phyloP scores from a whole-genome alignment of 2,888 invertebrate genomes.

The Drosophila kanekoi region DNA sequence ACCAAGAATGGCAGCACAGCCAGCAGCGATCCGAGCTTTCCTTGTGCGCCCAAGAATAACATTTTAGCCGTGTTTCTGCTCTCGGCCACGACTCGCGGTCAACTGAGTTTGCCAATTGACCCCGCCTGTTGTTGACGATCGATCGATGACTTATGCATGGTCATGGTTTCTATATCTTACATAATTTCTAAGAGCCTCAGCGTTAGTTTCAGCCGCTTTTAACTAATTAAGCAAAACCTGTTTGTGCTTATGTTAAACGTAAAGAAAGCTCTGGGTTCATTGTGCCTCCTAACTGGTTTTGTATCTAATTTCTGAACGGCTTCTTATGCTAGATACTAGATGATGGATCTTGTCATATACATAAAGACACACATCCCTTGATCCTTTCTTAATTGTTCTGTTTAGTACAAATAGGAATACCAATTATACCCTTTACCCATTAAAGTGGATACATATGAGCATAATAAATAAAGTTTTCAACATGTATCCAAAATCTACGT shows the following conservation, averaged over 20 bases:
- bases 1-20: constrained; percentile 10
- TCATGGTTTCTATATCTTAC: constrained; percentile 21
- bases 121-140: constrained; percentile 17
- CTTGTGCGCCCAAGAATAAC: constrained; percentile 5
- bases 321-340: neutral
- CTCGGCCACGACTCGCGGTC: constrained; percentile 22
- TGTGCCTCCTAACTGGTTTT: constrained; percentile 39
- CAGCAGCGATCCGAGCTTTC: neutral
- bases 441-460: neutral
- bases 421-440: neutral
- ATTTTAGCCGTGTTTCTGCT: constrained; percentile 33
- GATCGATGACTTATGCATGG: constrained; percentile 10
- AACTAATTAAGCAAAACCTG: constrained; percentile 50
- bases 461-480: too few relatives aligned
- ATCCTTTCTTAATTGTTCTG: too few relatives aligned
- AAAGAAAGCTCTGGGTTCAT: constrained; percentile 51
- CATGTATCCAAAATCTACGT: too few relatives aligned
- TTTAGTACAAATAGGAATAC: too few relatives aligned
- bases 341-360: too few relatives aligned
- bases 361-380: too few relatives aligned
- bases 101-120: constrained; percentile 57
- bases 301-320: neutral
- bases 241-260: constrained; percentile 26
- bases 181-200: constrained; percentile 6
- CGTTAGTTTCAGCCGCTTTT: neutral